A percentile compares a stretch with the other conserved stretches of the same genome.
phyloP scores from a whole-genome alignment of 2,888 invertebrate species.

The Cephus runcator region DNA sequence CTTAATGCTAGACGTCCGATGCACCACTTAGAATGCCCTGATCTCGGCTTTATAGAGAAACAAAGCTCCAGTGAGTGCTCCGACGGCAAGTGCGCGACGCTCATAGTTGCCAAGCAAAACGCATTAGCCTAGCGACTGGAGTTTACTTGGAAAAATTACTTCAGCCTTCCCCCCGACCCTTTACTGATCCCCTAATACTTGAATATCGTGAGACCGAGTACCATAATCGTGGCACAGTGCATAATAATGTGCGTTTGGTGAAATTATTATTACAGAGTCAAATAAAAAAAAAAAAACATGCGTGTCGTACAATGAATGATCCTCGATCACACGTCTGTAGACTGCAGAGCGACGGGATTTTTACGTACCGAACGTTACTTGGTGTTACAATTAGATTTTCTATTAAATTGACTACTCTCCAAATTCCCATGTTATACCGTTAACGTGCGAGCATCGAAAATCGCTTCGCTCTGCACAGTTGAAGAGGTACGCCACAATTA shows the following conservation, averaged over 20 bases:
- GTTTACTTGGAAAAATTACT: not conserved
- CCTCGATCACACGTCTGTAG: slow-evolving; percentile 46
- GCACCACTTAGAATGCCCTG: not conserved
- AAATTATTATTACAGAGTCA: slow-evolving; percentile 28
- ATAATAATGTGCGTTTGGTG: slow-evolving; percentile 37
- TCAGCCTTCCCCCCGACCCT: too few species aligned
- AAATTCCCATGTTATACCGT: not conserved
- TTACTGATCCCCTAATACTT: not conserved
- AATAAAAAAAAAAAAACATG: slow-evolving; percentile 35
- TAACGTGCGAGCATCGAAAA: slow-evolving; percentile 14
- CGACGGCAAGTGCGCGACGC: not conserved
- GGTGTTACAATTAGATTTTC: not conserved
- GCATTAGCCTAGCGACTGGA: not conserved
- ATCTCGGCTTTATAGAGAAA: not conserved
- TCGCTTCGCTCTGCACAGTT: slow-evolving; percentile 48
- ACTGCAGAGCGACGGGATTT: slow-evolving; percentile 52
- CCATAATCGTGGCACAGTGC: slow-evolving; percentile 41
- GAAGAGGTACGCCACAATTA: slow-evolving; percentile 61
- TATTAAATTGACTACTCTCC: not conserved
- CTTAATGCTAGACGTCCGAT: slow-evolving; percentile 26
- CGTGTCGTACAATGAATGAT: slow-evolving; percentile 46
- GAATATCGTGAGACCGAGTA: slow-evolving; percentile 38
- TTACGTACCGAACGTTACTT: not conserved
- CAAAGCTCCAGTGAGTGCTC: not conserved
- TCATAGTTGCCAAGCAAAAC: not conserved